A percentile compares a stretch with the other conserved stretches of the same genome.
Evolutionary conservation across 2,113 vertebrate species (phyloP).

Genomic region (Indri indri): DNA sequence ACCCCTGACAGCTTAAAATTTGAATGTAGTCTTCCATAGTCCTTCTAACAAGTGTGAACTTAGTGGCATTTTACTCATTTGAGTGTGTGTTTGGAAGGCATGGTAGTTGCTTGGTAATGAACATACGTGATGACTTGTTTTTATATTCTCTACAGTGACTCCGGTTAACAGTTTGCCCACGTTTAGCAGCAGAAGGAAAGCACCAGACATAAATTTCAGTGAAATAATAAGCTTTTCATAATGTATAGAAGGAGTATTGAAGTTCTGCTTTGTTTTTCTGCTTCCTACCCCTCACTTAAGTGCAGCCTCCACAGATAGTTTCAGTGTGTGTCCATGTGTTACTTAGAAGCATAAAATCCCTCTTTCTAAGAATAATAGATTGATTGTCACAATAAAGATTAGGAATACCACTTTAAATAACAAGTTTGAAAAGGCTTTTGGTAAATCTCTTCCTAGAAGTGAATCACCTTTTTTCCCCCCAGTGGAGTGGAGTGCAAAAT

Average conservation of each 20-base stretch:
- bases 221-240: not conserved
- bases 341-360: not conserved
- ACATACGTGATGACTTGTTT: not conserved
- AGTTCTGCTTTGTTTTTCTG: not conserved
- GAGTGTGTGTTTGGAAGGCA: not conserved
- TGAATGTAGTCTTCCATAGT: not conserved
- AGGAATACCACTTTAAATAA: not conserved
- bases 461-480: constrained; percentile 39
- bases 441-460: not conserved
- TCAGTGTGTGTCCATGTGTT: not conserved
- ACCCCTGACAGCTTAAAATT: not conserved
- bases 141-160: not conserved
- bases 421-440: not conserved
- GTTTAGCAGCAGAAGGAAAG: not conserved
- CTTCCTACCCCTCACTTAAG: not conserved
- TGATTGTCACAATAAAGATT: not conserved
- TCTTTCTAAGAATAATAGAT: not conserved
- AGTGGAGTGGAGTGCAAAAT: constrained; percentile 96
- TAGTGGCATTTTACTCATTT: not conserved
- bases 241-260: not conserved
- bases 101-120: not conserved
- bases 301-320: not conserved
- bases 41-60: not conserved
- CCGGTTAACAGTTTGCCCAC: not conserved
- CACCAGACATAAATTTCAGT: not conserved